These are phyloP conservation scores for Phrynocephalus guinanensis DNA, from an alignment of 2,797 vertebrate species.

Conservation along the genomic window DNA sequence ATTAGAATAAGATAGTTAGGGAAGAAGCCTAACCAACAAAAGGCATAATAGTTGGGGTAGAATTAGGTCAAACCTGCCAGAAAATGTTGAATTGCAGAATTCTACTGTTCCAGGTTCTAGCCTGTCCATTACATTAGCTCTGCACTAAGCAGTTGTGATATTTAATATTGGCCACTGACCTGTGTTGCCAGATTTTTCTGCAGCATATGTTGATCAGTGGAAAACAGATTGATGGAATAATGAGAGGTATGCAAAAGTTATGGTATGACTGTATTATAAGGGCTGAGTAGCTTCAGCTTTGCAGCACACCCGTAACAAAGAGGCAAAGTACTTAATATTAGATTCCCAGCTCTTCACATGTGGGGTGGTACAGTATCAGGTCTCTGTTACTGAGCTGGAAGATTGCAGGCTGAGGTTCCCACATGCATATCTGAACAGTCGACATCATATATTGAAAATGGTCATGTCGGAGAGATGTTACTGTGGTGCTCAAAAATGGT, in stretches of 20 bases:
- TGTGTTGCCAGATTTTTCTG: not conserved
- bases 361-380: too few relatives aligned
- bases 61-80: not conserved
- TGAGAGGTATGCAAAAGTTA: not conserved
- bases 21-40: not conserved
- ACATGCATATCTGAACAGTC: not conserved
- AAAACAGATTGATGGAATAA: not conserved
- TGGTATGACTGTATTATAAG: not conserved
- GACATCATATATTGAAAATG: too few relatives aligned
- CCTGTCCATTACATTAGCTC: not conserved
- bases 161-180: not conserved
- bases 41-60: not conserved
- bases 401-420: not conserved
- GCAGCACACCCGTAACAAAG: not conserved
- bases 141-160: not conserved
- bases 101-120: not conserved
- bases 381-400: not conserved
- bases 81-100: not conserved
- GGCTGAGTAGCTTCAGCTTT: not conserved
- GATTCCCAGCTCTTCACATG: not conserved
- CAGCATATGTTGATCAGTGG: not conserved
- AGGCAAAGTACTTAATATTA: not conserved
- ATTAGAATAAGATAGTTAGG: not conserved
- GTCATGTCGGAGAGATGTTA: not conserved
- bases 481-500: not conserved